These are phyloP conservation scores for Micropoecilia bifurca DNA, from an alignment of 2,797 vertebrate genomes.

Conservation along the genomic window DNA sequence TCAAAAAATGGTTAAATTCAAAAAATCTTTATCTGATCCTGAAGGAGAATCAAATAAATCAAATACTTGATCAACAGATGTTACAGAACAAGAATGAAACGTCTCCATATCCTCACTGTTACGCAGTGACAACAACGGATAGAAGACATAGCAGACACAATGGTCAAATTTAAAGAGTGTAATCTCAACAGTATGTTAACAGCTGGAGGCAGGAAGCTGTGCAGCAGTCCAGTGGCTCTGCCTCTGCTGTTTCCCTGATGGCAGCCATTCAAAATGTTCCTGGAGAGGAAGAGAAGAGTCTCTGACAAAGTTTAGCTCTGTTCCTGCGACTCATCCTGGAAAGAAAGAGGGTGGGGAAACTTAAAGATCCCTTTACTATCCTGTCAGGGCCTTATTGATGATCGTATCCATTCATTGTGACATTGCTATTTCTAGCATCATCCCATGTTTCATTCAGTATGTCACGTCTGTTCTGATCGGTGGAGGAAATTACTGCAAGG, in stretches of 20 bases:
- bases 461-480: slow-evolving; percentile 36
- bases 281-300: not conserved
- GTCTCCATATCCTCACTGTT: too few species aligned
- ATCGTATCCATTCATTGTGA: not conserved
- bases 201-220: slow-evolving; percentile 2
- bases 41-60: too few species aligned
- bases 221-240: not conserved
- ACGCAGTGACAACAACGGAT: too few species aligned
- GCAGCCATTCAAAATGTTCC: slow-evolving; percentile 6
- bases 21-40: too few species aligned
- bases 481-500: slow-evolving; percentile 21
- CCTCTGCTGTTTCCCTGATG: not conserved
- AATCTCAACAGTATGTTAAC: not conserved
- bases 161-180: not conserved
- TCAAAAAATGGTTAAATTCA: too few species aligned
- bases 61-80: too few species aligned
- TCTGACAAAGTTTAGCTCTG: not conserved
- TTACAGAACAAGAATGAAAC: too few species aligned
- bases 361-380: not conserved
- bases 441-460: slow-evolving; percentile 10
- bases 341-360: not conserved
- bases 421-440: not conserved
- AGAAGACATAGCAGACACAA: not conserved
- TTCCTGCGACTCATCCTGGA: not conserved
- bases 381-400: not conserved